A percentile compares a stretch with the other conserved stretches of the same genome.
phyloP scores from a whole-genome alignment of 1,140 invertebrate species.

The Euwallacea fornicatus region DNA sequence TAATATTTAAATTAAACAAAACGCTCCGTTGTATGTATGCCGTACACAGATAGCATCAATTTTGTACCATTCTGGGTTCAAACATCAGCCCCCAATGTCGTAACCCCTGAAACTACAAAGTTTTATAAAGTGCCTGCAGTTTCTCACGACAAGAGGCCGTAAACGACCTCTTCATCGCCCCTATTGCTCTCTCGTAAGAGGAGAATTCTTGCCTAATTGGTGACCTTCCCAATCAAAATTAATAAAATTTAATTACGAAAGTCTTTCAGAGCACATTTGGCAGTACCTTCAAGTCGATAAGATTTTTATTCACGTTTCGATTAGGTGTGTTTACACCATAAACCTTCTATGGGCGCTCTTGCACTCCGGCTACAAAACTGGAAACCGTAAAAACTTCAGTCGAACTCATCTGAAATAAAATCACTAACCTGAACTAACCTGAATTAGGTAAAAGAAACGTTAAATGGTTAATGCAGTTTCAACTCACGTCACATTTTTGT shows the following conservation, averaged over 20 bases:
- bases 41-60: neutral
- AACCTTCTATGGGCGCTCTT: neutral
- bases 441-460: no score
- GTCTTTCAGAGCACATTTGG: slow-evolving; percentile 7
- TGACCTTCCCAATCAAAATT: slow-evolving; percentile 8
- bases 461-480: no score
- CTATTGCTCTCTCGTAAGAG: neutral
- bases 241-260: slow-evolving; percentile 11
- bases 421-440: no score
- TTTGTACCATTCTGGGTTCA: neutral
- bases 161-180: no score
- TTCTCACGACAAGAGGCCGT: no score
- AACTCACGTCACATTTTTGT: no score
- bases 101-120: neutral
- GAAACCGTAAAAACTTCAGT: no score
- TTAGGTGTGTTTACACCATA: slow-evolving; percentile 3
- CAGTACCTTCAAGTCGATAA: slow-evolving; percentile 6
- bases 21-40: neutral
- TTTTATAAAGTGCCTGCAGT: no score
- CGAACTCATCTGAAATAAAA: no score
- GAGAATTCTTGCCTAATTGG: neutral
- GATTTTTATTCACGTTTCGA: slow-evolving; percentile 7
- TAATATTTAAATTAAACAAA: no score
- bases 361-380: neutral
- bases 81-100: neutral